Percentiles rank a stretch among this genome's conserved stretches.
Conservation (phyloP, 2,113 vertebrate genomes). For the Megaptera novaeangliae region DNA sequence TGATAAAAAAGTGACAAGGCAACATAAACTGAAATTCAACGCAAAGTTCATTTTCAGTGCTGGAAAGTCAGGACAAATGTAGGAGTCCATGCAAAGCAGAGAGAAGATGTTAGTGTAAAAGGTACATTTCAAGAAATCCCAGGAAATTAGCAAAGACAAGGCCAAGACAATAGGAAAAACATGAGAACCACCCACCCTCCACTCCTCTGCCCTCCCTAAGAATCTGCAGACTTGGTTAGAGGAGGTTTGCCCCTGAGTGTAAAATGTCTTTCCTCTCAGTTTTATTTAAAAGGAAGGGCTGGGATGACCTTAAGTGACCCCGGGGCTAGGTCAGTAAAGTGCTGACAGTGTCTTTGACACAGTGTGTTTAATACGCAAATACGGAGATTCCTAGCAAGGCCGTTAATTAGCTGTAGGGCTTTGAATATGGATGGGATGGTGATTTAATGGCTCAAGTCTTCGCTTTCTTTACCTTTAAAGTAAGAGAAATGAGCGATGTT, state of each 20-base stretch:
- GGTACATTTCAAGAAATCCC: background rate
- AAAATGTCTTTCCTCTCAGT: background rate
- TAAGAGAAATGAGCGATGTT: background rate
- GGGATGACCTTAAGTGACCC: background rate
- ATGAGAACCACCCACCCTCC: background rate
- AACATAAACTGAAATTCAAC: background rate
- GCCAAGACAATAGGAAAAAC: background rate
- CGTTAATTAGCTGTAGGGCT: background rate
- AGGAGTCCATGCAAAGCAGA: background rate
- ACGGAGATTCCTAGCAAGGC: accelerated
- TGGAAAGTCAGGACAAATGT: background rate
- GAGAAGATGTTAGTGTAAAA: background rate
- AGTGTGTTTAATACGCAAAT: background rate
- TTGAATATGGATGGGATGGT: background rate
- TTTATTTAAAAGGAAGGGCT: background rate
- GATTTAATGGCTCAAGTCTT: background rate
- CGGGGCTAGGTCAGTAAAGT: background rate
- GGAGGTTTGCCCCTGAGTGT: too few relatives aligned
- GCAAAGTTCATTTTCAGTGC: background rate
- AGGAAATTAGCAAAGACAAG: background rate
- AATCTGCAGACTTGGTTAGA: background rate
- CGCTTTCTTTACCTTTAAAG: background rate
- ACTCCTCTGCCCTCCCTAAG: background rate
- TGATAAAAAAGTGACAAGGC: background rate
- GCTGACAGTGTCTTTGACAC: too few relatives aligned